These are phyloP conservation scores for Mesoclemmys tuberculata DNA, from an alignment of 2,113 vertebrate species.

Conservation along the genomic window DNA sequence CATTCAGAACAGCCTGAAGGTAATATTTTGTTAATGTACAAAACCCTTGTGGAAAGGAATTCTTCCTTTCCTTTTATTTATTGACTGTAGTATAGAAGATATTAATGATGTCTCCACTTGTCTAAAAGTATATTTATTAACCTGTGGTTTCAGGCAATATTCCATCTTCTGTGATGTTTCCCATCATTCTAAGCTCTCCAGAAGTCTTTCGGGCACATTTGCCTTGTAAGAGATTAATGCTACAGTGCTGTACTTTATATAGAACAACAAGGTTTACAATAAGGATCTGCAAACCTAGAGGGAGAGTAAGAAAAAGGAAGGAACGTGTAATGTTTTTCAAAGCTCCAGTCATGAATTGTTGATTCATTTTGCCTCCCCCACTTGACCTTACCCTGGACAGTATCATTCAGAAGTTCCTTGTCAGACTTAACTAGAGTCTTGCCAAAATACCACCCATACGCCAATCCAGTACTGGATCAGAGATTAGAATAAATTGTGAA, in stretches of 20 bases:
- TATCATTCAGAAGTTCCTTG: not conserved
- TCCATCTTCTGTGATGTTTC: slow-evolving; percentile 30
- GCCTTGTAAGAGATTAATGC: slow-evolving; percentile 23
- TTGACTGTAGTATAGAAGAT: not conserved
- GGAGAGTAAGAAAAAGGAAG: not conserved
- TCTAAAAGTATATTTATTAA: slow-evolving; percentile 26
- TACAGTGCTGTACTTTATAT: slow-evolving; percentile 3
- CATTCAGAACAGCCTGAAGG: not conserved
- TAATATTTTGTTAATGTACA: slow-evolving; percentile 17
- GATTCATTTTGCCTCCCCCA: not conserved
- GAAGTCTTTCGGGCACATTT: slow-evolving; percentile 20
- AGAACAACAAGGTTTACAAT: not conserved
- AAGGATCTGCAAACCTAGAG: not conserved
- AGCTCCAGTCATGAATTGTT: not conserved
- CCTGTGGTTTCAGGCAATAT: slow-evolving; percentile 6
- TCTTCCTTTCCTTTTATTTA: slow-evolving; percentile 28
- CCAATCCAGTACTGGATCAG: not conserved
- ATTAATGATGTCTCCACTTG: slow-evolving; percentile 17
- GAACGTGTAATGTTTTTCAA: not conserved
- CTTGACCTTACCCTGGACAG: not conserved
- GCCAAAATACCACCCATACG: not conserved
- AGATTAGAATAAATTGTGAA: not conserved
- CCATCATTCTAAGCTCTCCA: slow-evolving; percentile 7
- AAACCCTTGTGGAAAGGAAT: not conserved
- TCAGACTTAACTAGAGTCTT: not conserved